Evolutionary conservation across 1,140 invertebrate species (phyloP), one percentile per base, ranked within the genome.

Genomic region (Himalopsyche phryganea): DNA sequence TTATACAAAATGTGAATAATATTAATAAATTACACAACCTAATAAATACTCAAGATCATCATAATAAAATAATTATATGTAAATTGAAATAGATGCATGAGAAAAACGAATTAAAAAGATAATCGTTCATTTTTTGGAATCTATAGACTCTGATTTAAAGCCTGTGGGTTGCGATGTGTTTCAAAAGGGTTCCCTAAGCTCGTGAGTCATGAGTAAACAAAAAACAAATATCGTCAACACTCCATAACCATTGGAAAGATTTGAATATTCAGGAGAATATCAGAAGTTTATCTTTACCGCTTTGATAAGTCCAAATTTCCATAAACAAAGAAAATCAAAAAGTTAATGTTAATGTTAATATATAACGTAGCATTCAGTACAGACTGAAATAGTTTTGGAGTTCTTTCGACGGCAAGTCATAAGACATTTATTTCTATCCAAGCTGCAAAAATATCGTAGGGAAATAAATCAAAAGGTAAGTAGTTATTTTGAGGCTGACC

Each of bases 1-100:
- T 45, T 50, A 35, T 53, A 59, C 46, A 59, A 19, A 35, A 59
- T 53, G 42, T 53, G 36, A 47, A 59, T 50, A 58, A 28, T 28
- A 51, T 14, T 51, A 40, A 20, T 19, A 52, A 52, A 52, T 42
- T 57, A 48, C 38, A 5, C n/a, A 13, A 40, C 38, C 38, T 15
- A 13, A 13, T 40, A 40, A 40, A 40, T 13, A 11, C n/a, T 40
- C 5, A 15, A 40, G 38, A 40, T 40, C 38, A 13, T 11, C 11
- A n/a, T 40, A 40, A 40, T 40, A 40, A 13, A 40, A 40, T 40
- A 40, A 40, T 5, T 13, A 6, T 40, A 13, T 4, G 11, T 40
- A 40, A 40, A 40, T n/a, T 40, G n/a, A n/a, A 7, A 7, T 35
- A 7, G 33, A 35, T 35, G 33, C n/a, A n/a, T 6, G 33, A 35